phyloP scores from a whole-genome alignment of 2,888 invertebrate genomes.

The Cephonodes hylas region DNA sequence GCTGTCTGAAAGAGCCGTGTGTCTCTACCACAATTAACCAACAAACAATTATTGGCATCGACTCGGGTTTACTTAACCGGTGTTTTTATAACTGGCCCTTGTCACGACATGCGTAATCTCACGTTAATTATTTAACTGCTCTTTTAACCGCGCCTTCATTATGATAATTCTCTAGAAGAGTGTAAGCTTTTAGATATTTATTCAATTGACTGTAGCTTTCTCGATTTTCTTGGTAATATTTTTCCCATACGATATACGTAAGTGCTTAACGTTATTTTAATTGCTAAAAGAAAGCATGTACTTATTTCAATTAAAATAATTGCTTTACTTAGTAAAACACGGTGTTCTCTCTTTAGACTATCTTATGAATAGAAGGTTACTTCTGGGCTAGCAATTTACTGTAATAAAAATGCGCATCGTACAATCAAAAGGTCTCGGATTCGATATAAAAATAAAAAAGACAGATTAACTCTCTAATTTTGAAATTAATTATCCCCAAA shows the following conservation, averaged over 20 bases:
- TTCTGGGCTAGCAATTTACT: no score
- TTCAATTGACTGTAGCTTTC: background rate
- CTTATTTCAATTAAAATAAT: no score
- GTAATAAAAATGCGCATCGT: no score
- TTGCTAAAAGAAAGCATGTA: background rate
- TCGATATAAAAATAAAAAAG: no score
- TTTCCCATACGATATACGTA: background rate
- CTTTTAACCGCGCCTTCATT: slow-evolving; percentile 22
- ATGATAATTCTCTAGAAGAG: slow-evolving; percentile 8
- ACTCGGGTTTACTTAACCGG: slow-evolving; percentile 25
- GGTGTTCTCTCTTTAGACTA: no score
- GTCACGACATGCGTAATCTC: slow-evolving; percentile 29
- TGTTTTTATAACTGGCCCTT: slow-evolving; percentile 22
- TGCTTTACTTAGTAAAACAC: no score
- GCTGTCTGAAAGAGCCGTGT: no score
- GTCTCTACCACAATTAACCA: background rate
- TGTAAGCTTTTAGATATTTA: background rate
- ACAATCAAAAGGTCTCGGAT: no score
- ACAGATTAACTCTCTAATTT: background rate
- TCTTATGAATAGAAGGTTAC: no score
- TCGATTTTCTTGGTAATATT: background rate
- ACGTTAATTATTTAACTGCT: slow-evolving; percentile 30
- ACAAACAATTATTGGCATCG: slow-evolving; percentile 16
- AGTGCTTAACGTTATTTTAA: no score
- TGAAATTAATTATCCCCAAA: background rate